Percentiles rank a stretch among this genome's conserved stretches.
Conservation (phyloP, 30 jellyfish, hydroid and myxozoan genomes). For the Haliclystus octoradiatus region DNA sequence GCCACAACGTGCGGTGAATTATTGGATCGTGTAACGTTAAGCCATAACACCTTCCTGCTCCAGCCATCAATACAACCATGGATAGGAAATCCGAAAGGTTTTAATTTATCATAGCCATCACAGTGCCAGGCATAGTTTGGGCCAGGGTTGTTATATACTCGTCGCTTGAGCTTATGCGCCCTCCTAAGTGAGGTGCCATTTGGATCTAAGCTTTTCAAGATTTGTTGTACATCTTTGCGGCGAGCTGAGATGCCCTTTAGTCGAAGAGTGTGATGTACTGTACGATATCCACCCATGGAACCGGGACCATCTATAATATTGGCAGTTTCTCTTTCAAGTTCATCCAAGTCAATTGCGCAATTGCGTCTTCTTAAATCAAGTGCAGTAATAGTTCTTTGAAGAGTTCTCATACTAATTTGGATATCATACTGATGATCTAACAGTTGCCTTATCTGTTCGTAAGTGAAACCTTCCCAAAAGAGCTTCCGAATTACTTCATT, state of each 20-base stretch:
- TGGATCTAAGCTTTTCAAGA: conserved; percentile 24
- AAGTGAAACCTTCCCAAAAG: conserved; percentile 15
- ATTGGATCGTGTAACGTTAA: conserved; percentile 13
- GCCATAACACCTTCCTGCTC: conserved; percentile 28
- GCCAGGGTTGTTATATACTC: conserved; percentile 15
- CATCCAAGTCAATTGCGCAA: neutral
- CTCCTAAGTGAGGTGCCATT: conserved; percentile 22
- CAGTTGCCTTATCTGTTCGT: conserved; percentile 2
- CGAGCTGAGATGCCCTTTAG: conserved; percentile 6
- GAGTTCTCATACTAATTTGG: conserved; percentile 14
- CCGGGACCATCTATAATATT: neutral
- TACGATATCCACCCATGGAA: conserved; percentile 12
- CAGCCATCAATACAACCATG: conserved; percentile 40
- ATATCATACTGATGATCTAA: neutral
- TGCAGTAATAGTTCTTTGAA: neutral
- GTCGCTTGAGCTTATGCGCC: conserved; percentile 9
- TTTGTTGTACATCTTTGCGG: conserved; percentile 5
- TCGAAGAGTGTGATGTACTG: conserved; percentile 1
- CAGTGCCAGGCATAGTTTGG: conserved; percentile 34
- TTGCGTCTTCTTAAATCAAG: conserved; percentile 8
- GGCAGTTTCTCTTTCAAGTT: neutral
- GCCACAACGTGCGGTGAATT: conserved; percentile 10
- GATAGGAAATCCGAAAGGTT: conserved; percentile 27
- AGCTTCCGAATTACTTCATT: conserved; percentile 1
- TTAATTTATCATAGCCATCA: conserved; percentile 23